Conservation (phyloP, 2,888 invertebrate species). For the Steinernema scapterisci region DNA sequence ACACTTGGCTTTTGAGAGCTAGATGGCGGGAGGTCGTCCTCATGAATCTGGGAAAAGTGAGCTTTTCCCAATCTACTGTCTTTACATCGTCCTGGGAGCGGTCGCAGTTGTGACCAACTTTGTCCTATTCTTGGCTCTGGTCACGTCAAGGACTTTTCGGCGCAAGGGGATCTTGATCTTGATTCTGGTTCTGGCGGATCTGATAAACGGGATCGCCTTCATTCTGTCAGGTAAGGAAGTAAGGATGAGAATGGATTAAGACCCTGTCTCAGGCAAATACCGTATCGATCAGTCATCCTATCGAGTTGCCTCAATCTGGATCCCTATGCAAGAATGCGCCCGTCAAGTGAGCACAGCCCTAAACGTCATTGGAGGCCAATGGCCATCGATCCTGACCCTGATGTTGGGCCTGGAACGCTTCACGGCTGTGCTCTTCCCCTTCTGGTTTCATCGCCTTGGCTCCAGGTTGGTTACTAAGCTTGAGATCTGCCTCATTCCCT, state of each 20-base stretch:
- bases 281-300: too few relatives aligned
- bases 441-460: not conserved
- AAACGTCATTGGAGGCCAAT: not conserved
- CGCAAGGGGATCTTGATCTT: not conserved
- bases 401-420: not conserved
- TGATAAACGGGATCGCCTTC: conserved; percentile 5
- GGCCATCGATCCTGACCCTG: not conserved
- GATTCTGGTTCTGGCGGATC: not conserved
- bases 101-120: not conserved
- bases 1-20: too few relatives aligned
- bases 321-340: conserved; percentile 17
- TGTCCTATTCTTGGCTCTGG: not conserved
- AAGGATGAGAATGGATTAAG: not conserved
- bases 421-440: not conserved
- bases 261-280: too few relatives aligned
- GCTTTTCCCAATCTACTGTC: not conserved
- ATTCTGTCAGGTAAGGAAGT: not conserved
- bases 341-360: not conserved
- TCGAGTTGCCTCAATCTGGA: too few relatives aligned
- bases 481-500: not conserved
- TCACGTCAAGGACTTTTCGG: not conserved
- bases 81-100: not conserved
- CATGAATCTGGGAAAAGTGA: not conserved
- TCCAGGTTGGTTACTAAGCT: not conserved
- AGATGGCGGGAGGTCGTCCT: too few relatives aligned